Evolutionary conservation across 2,888 invertebrate genomes (phyloP).

Genomic region (Perizoma flavofasciatum): DNA sequence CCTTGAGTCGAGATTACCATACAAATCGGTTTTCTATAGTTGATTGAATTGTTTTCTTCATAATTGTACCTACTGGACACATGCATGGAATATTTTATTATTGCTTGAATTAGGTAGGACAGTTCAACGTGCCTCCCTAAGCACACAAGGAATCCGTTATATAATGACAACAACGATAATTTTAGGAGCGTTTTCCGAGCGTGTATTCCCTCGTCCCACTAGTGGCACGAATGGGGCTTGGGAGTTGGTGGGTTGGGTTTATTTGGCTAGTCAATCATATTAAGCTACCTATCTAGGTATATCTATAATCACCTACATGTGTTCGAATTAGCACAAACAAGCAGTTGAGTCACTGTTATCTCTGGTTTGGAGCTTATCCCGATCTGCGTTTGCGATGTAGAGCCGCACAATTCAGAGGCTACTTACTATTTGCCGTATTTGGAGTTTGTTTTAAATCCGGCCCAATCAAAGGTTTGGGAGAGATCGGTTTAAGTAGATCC

Average conservation of each 20-base stretch:
- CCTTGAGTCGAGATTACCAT: constrained; percentile 33
- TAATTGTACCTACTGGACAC: constrained; percentile 10
- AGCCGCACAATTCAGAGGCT: constrained; percentile 5
- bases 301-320: neutral
- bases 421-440: no score
- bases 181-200: no score
- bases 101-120: neutral
- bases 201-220: no score
- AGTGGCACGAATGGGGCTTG: no score
- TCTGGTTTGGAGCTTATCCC: constrained; percentile 9
- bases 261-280: no score
- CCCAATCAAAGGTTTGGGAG: no score
- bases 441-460: no score
- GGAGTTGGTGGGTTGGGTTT: no score
- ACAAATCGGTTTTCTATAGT: constrained; percentile 34
- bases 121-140: no score
- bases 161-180: no score
- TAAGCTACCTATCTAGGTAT: neutral
- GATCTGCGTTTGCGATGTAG: constrained; percentile 16
- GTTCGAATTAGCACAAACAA: constrained; percentile 10
- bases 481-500: no score
- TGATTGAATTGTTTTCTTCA: constrained; percentile 31
- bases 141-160: no score
- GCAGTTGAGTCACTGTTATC: constrained; percentile 20
- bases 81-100: constrained; percentile 9